A percentile compares a stretch with the other conserved stretches of the same genome.
Conservation (phyloP, 2,888 invertebrate species). For the Nebria salina region DNA sequence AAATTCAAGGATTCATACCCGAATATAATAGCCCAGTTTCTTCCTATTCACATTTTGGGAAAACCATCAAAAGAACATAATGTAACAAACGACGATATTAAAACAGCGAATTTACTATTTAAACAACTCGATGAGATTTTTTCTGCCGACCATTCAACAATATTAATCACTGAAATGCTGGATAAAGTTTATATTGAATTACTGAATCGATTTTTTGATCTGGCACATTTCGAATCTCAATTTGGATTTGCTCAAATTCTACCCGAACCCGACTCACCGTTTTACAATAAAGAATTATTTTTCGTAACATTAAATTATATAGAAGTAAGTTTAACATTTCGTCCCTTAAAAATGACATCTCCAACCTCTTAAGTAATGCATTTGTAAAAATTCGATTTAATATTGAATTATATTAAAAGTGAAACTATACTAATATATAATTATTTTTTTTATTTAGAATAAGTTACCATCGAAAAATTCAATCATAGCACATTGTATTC, state of each 20-base stretch:
- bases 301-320: slow-evolving; percentile 63
- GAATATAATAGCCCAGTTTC: slow-evolving; percentile 49
- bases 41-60: slow-evolving; percentile 49
- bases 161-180: slow-evolving; percentile 62
- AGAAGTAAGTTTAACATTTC: slow-evolving; percentile 58
- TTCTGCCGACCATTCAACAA: slow-evolving; percentile 48
- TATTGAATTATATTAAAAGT: too few relatives aligned
- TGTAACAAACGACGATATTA: slow-evolving; percentile 53
- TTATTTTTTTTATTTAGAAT: slow-evolving; percentile 45
- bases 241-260: slow-evolving; percentile 58
- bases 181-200: slow-evolving; percentile 60
- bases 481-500: slow-evolving; percentile 49
- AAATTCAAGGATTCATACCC: slow-evolving; percentile 51
- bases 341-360: background rate
- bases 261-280: slow-evolving; percentile 59
- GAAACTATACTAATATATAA: background rate
- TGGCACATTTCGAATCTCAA: slow-evolving; percentile 55
- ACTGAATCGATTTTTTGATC: slow-evolving; percentile 61
- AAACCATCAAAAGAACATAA: slow-evolving; percentile 53
- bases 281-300: slow-evolving; percentile 62
- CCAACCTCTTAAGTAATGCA: background rate
- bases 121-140: slow-evolving; percentile 56
- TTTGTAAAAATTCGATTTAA: background rate
- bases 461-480: slow-evolving; percentile 43
- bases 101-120: slow-evolving; percentile 52